phyloP scores from a whole-genome alignment of 2,797 vertebrate species.

The Dermochelys coriacea region DNA sequence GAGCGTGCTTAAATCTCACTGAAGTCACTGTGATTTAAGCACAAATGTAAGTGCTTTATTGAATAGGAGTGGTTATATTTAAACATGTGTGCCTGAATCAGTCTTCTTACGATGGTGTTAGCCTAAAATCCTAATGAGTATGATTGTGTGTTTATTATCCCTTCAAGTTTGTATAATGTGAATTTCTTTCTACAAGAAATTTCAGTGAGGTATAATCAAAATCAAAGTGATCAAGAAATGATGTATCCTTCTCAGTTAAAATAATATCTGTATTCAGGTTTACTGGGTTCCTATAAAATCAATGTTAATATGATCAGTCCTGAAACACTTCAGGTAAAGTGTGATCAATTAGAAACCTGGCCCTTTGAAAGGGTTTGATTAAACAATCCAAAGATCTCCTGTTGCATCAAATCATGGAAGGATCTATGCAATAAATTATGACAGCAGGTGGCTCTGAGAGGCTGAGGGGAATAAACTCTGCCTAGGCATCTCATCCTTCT shows the following conservation, averaged over 20 bases:
- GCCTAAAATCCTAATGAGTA: conserved; percentile 22
- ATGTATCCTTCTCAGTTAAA: conserved; percentile 65
- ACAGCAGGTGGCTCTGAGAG: conserved; percentile 57
- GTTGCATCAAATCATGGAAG: conserved; percentile 69
- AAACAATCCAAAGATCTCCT: conserved; percentile 69
- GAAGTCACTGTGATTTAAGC: conserved; percentile 39
- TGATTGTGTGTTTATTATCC: conserved; percentile 60
- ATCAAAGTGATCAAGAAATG: conserved; percentile 43
- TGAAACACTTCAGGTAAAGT: conserved; percentile 61
- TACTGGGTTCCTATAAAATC: conserved; percentile 66
- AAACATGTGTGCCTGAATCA: conserved; percentile 23
- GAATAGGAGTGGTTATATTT: background rate
- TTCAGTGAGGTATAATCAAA: conserved; percentile 58
- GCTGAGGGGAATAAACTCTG: conserved; percentile 71
- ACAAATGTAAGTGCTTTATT: conserved; percentile 15
- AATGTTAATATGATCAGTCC: conserved; percentile 64
- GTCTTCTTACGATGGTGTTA: conserved; percentile 19
- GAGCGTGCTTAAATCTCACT: conserved; percentile 31
- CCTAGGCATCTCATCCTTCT: conserved; percentile 17
- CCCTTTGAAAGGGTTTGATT: conserved; percentile 65
- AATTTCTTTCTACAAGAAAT: conserved; percentile 53
- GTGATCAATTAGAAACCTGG: conserved; percentile 71
- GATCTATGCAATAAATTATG: conserved; percentile 71
- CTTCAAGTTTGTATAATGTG: conserved; percentile 55
- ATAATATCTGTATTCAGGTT: conserved; percentile 63